Evolutionary conservation across 2,888 invertebrate species (phyloP).

Genomic region (Thecophora atra): DNA sequence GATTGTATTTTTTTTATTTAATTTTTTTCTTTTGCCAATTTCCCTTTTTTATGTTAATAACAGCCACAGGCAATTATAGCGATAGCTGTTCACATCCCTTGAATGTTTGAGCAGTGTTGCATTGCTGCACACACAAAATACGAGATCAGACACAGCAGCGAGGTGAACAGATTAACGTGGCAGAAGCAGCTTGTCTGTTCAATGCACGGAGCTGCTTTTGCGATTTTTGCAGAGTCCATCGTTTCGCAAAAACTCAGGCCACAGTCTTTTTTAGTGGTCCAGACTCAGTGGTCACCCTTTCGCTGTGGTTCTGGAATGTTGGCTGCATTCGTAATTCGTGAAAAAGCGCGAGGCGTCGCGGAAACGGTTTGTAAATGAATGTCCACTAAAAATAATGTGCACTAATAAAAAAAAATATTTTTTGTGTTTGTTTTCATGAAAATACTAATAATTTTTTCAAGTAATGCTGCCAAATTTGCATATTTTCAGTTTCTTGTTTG

Average conservation of each 20-base stretch:
- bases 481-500: background rate
- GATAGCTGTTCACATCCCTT: constrained; percentile 6
- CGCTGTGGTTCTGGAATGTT: background rate
- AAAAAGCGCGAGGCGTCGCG: background rate
- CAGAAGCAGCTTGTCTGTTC: too few relatives aligned
- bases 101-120: constrained; percentile 8
- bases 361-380: background rate
- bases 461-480: background rate
- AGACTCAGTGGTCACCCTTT: background rate
- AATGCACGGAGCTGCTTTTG: background rate
- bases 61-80: constrained; percentile 19
- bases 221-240: too few relatives aligned
- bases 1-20: background rate
- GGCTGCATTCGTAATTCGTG: too few relatives aligned
- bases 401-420: background rate
- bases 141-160: background rate
- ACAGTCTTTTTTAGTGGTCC: background rate
- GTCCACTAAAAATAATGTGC: background rate
- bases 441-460: background rate
- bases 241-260: background rate
- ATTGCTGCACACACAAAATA: background rate
- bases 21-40: background rate
- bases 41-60: constrained; percentile 1
- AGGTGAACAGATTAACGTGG: too few relatives aligned
- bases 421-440: background rate